phyloP scores from a whole-genome alignment of 2,797 vertebrate species.

The Acestrorhynchus altus region DNA sequence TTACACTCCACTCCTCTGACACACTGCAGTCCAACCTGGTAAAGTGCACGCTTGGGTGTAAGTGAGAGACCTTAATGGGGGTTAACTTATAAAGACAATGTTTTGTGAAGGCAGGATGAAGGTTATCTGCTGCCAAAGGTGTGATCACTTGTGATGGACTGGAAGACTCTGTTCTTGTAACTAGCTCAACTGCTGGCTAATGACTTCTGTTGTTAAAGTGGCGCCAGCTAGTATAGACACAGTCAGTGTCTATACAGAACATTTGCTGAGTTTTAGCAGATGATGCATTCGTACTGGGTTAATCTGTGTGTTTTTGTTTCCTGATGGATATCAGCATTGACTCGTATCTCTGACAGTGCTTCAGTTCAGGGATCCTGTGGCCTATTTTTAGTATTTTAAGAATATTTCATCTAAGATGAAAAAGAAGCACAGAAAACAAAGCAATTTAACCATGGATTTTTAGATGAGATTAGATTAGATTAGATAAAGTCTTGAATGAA shows the following conservation, averaged over 20 bases:
- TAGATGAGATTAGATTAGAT: background rate
- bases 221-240: background rate
- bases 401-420: too few species aligned
- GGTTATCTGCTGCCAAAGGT: constrained; percentile 16
- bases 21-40: constrained; percentile 31
- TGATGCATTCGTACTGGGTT: background rate
- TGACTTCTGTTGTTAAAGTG: constrained; percentile 19
- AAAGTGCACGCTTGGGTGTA: constrained; percentile 15
- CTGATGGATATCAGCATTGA: too few species aligned
- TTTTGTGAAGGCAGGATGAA: constrained; percentile 12
- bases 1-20: constrained; percentile 45
- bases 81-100: background rate
- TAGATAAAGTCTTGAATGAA: too few species aligned
- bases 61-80: constrained; percentile 13
- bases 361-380: too few species aligned
- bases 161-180: background rate
- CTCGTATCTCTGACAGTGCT: too few species aligned
- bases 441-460: background rate
- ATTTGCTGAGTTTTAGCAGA: constrained; percentile 4
- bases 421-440: too few species aligned
- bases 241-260: background rate
- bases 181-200: background rate
- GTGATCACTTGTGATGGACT: constrained; percentile 2
- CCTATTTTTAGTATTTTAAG: too few species aligned
- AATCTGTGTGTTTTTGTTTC: too few species aligned